A percentile compares a stretch with the other conserved stretches of the same genome.
Evolutionary conservation across 2,113 vertebrate genomes (phyloP).

Genomic region (Oryzias javanicus): DNA sequence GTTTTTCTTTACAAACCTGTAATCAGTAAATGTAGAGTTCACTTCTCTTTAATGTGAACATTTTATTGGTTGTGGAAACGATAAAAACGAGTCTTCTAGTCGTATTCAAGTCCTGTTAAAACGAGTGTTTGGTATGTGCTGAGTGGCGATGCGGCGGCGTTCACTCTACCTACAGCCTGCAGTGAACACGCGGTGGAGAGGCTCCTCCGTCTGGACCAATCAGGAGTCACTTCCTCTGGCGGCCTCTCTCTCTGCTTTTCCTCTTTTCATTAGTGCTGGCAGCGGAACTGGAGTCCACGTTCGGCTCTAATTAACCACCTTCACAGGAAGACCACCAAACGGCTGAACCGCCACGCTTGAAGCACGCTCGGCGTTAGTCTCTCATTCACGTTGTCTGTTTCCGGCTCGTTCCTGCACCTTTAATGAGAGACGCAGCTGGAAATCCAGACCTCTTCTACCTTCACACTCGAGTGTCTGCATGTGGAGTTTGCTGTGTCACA

Average conservation of each 20-base stretch:
- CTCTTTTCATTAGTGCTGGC: conserved; percentile 85
- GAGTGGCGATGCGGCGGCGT: too few relatives aligned
- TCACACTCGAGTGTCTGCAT: too few relatives aligned
- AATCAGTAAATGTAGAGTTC: too few relatives aligned
- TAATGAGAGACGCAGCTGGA: conserved; percentile 2
- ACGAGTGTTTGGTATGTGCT: too few relatives aligned
- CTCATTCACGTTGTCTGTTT: conserved; percentile 26
- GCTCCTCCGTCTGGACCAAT: conserved; percentile 84
- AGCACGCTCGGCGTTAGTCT: conserved; percentile 59
- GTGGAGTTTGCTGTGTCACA: too few relatives aligned
- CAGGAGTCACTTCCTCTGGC: conserved; percentile 87
- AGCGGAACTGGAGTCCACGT: conserved; percentile 85
- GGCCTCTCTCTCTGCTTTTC: conserved; percentile 55
- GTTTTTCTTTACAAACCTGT: too few relatives aligned
- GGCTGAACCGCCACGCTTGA: conserved; percentile 84
- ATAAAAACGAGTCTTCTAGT: too few relatives aligned
- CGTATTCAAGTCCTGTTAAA: too few relatives aligned
- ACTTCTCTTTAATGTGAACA: too few relatives aligned
- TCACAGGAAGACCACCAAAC: conserved; percentile 79
- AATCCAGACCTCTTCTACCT: neutral
- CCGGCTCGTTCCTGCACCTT: conserved; percentile 7
- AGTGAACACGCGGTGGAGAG: too few relatives aligned
- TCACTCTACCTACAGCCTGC: too few relatives aligned
- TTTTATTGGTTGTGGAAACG: too few relatives aligned
- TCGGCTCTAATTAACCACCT: conserved; percentile 90